These are phyloP conservation scores for Blomia tropicalis DNA, from an alignment of 2,888 invertebrate genomes.

Conservation along the genomic window DNA sequence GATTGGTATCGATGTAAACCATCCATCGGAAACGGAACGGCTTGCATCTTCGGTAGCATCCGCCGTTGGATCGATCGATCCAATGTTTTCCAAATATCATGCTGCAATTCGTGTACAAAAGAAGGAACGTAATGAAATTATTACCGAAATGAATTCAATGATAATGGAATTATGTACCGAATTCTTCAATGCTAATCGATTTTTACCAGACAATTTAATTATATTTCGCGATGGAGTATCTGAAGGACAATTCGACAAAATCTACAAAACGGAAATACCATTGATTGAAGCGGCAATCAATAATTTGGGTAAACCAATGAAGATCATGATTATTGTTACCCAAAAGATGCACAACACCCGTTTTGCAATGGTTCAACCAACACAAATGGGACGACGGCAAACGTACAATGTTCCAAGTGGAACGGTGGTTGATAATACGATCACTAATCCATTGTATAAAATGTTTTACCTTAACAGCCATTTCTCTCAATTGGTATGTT, in stretches of 20 bases:
- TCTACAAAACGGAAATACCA: slow-evolving; percentile 39
- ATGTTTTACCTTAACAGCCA: slow-evolving; percentile 71
- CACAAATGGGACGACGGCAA: slow-evolving; percentile 32
- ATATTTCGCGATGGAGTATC: slow-evolving; percentile 68
- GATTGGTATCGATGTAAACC: slow-evolving; percentile 80
- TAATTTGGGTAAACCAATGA: slow-evolving; percentile 47
- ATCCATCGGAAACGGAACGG: slow-evolving; percentile 62
- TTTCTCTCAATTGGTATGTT: slow-evolving; percentile 39
- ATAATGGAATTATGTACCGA: slow-evolving; percentile 47
- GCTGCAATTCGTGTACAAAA: slow-evolving; percentile 51
- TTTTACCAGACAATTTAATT: slow-evolving; percentile 48
- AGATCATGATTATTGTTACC: slow-evolving; percentile 75
- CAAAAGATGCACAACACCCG: slow-evolving; percentile 93
- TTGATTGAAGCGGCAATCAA: slow-evolving; percentile 50
- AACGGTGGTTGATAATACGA: slow-evolving; percentile 65
- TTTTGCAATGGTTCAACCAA: slow-evolving; percentile 28
- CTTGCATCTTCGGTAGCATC: slow-evolving; percentile 45
- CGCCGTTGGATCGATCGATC: slow-evolving; percentile 57
- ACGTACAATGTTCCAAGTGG: slow-evolving; percentile 60
- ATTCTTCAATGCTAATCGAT: slow-evolving; percentile 38
- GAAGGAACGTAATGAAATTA: slow-evolving; percentile 52
- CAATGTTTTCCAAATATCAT: slow-evolving; percentile 31
- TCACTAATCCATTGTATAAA: slow-evolving; percentile 66
- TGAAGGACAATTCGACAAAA: slow-evolving; percentile 60
- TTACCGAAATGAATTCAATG: slow-evolving; percentile 53